Conservation (phyloP, 2,113 vertebrate species). For the Acrocephalus kingi region DNA sequence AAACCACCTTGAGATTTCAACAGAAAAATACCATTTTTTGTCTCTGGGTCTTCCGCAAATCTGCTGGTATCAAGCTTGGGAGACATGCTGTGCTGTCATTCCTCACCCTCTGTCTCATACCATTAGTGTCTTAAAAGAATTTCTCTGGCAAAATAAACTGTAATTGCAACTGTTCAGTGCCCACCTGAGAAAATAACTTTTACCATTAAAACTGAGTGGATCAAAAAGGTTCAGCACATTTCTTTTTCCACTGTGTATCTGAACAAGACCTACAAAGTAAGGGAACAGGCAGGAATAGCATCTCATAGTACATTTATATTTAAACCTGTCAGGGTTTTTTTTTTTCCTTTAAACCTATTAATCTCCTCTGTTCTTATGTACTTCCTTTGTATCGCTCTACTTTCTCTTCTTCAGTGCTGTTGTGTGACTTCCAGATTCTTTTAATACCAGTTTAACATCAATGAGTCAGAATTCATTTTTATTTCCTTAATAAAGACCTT, state of each 20-base stretch:
- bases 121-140: conserved; percentile 44
- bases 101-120: neutral
- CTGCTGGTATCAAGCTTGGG: neutral
- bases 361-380: neutral
- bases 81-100: conserved; percentile 34
- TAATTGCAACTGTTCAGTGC: conserved; percentile 40
- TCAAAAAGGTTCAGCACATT: neutral
- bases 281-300: neutral
- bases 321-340: neutral
- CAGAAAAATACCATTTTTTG: neutral
- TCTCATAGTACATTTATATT: neutral
- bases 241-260: neutral
- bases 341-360: neutral
- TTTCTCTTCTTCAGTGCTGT: neutral
- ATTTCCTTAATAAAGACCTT: neutral
- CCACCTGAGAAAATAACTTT: conserved; percentile 61
- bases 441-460: neutral
- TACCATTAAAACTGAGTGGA: conserved; percentile 36
- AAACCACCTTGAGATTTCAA: neutral
- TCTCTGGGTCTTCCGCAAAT: neutral
- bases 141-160: conserved; percentile 28
- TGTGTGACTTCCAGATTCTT: neutral
- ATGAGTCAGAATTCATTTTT: neutral
- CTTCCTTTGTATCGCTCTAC: neutral
- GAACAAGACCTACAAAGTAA: neutral